Conservation (phyloP, 2,797 vertebrate genomes). For the Pipistrellus pygmaeus region DNA sequence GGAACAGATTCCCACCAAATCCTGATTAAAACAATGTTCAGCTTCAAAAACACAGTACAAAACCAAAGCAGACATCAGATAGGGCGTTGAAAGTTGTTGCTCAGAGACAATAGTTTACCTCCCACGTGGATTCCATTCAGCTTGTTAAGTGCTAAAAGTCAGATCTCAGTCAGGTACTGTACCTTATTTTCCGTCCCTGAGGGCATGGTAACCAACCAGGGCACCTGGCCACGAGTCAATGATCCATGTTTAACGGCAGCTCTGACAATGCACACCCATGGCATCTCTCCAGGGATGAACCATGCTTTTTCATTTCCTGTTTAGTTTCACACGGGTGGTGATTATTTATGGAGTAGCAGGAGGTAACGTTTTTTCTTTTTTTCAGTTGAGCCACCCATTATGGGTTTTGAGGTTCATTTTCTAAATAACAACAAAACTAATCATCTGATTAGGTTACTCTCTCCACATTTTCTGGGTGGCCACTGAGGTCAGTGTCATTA, state of each 20-base stretch:
- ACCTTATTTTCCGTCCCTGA: constrained; percentile 52
- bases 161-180: constrained; percentile 29
- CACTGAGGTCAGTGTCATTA: background rate
- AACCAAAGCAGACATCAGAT: constrained; percentile 63
- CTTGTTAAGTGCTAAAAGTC: constrained; percentile 50
- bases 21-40: constrained; percentile 51
- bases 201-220: constrained; percentile 65
- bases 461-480: background rate
- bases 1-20: constrained; percentile 42
- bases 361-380: background rate
- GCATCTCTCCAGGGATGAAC: constrained; percentile 75
- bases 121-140: constrained; percentile 52
- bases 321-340: constrained; percentile 54
- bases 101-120: constrained; percentile 65
- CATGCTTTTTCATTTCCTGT: constrained; percentile 72
- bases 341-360: constrained; percentile 69
- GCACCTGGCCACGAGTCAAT: constrained; percentile 70
- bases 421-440: constrained; percentile 57
- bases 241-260: constrained; percentile 56
- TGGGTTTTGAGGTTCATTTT: constrained; percentile 66
- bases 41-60: constrained; percentile 50
- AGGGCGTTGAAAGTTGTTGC: background rate
- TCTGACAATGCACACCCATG: background rate
- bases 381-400: constrained; percentile 68
- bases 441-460: constrained; percentile 1